Conservation (phyloP, 2,797 vertebrate genomes). For the Myotis pilosus region DNA sequence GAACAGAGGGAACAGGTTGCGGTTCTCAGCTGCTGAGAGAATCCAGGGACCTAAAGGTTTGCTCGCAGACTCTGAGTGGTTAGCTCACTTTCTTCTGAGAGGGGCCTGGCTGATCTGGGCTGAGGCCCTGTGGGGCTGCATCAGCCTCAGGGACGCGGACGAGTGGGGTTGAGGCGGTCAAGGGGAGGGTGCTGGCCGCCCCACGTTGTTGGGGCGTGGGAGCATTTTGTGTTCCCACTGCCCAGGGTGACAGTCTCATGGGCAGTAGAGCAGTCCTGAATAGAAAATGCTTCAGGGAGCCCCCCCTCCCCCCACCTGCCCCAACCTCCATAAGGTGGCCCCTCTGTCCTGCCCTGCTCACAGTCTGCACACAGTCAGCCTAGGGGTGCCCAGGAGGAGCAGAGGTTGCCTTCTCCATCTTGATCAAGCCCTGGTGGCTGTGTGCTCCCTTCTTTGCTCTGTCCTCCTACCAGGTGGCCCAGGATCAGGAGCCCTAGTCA, state of each 20-base stretch:
- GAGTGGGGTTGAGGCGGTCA: background rate
- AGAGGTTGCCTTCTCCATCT: background rate
- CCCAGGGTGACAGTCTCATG: background rate
- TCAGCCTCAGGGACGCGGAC: background rate
- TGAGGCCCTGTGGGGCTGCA: background rate
- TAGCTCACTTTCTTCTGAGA: background rate
- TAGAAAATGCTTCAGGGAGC: background rate
- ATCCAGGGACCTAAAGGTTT: background rate
- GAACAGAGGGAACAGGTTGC: rapidly evolving
- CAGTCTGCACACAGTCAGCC: background rate
- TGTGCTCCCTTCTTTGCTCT: background rate
- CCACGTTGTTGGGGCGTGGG: background rate
- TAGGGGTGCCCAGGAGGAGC: background rate
- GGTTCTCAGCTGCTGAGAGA: background rate
- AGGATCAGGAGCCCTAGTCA: background rate
- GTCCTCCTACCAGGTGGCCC: background rate
- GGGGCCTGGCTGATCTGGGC: background rate
- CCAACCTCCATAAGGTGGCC: rapidly evolving
- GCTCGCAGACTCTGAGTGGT: background rate
- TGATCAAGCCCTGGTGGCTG: background rate
- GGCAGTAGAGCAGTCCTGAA: background rate
- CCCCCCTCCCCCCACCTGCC: too few relatives aligned
- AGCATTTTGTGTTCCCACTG: background rate
- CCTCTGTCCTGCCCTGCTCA: background rate
- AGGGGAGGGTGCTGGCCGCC: background rate